These are phyloP conservation scores for Perca schrenkii DNA, from an alignment of 2,113 vertebrate species.

Conservation along the genomic window DNA sequence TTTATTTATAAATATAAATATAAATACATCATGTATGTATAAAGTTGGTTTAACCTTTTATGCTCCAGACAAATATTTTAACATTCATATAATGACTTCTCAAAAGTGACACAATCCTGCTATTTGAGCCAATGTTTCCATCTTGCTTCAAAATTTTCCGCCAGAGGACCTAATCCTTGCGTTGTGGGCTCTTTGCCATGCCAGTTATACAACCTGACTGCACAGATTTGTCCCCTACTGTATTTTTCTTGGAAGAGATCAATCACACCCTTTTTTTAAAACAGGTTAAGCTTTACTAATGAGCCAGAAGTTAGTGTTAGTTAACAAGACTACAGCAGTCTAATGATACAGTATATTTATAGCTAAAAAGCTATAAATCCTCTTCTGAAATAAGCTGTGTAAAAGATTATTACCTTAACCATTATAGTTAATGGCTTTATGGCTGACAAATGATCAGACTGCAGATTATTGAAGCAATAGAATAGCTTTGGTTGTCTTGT, in stretches of 20 bases:
- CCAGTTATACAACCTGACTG: slow-evolving; percentile 40
- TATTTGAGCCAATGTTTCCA: slow-evolving; percentile 48
- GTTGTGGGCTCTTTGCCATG: slow-evolving; percentile 36
- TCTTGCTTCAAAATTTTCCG: slow-evolving; percentile 41
- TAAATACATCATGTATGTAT: not conserved
- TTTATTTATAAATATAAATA: not conserved
- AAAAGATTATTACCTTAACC: slow-evolving; percentile 62
- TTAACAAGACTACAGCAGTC: slow-evolving; percentile 65
- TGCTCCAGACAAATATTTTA: slow-evolving; percentile 6
- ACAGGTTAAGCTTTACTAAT: slow-evolving; percentile 58
- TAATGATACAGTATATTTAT: slow-evolving; percentile 36
- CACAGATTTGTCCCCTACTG: slow-evolving; percentile 41
- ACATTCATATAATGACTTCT: slow-evolving; percentile 29
- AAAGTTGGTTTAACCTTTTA: not conserved
- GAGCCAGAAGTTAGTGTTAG: slow-evolving; percentile 63
- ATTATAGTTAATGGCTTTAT: slow-evolving; percentile 44
- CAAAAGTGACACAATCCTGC: slow-evolving; percentile 32
- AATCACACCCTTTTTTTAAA: slow-evolving; percentile 65
- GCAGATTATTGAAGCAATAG: slow-evolving; percentile 32
- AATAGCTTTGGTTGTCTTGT: slow-evolving; percentile 20
- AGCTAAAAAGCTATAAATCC: slow-evolving; percentile 62
- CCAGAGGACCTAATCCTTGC: slow-evolving; percentile 47
- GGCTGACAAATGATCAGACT: slow-evolving; percentile 31
- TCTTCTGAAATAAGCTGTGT: slow-evolving; percentile 54
- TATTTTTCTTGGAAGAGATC: slow-evolving; percentile 54